Evolutionary conservation across 2,113 vertebrate genomes (phyloP), one percentile per base, ranked within the genome.

Genomic region (Capricornis sumatraensis): DNA sequence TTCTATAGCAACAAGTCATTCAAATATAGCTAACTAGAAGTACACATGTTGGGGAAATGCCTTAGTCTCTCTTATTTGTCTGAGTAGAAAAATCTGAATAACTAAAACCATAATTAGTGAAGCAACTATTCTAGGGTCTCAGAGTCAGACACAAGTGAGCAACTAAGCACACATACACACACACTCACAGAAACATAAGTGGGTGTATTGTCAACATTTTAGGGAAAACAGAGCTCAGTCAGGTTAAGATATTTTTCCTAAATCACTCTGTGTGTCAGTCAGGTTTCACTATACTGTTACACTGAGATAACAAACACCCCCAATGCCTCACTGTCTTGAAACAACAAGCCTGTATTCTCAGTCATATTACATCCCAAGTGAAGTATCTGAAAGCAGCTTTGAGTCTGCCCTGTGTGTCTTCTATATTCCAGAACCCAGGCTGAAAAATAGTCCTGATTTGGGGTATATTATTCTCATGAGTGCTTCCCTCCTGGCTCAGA

Each of bases 11-110:
- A 96, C 47, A 94, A 93, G 88, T 71, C 78, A 87, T 58, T 93
- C 95, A 97, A 91, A 95, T 79, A 87, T 21, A 96, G 94, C 79
- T 96, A 96, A 88, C n/a, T 83, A 89, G 91, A 93, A 74, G 90
- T 57, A 36, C 43, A 27, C 13, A 13, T 47, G 17, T 53, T 74
- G 86, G 91, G 53, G 87, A 93, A 89, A 55, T 33, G 79, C 53
- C 82, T 57, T 64, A 43, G n/a, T 17, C 71, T 91, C 58, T 91
- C 90, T 88, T 58, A 45, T 96, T 82, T 57, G 28, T 47, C 74
- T 64, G 62, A 95, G 76, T 57, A 92, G 23, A 40, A 92, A 89
- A 94, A 71, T 76, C 43, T 76, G 47, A 88, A 79, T 81, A 79
- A 95, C 45, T 67, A 82, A 43, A 67, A 45, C n/a, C 17, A 19